phyloP scores from a whole-genome alignment of 1,140 invertebrate genomes.

The Xylocopa sonorina region DNA sequence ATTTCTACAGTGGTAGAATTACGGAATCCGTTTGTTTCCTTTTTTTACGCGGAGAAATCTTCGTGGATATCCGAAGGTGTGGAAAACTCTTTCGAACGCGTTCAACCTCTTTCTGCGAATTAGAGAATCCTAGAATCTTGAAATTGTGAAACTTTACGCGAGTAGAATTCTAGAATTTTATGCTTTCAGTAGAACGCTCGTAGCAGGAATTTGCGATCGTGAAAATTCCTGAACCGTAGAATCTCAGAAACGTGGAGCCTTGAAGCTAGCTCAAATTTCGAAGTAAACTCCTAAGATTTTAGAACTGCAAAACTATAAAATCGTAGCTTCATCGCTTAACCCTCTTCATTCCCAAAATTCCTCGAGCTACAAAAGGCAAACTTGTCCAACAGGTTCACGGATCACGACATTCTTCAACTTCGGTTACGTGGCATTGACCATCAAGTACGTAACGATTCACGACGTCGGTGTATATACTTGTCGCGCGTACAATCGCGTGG shows the following conservation, averaged over 20 bases:
- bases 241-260: too few relatives aligned
- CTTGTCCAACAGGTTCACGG: slow-evolving; percentile 85
- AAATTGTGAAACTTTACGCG: not conserved
- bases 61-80: too few relatives aligned
- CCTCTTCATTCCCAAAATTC: too few relatives aligned
- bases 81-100: too few relatives aligned
- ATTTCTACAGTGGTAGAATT: not conserved
- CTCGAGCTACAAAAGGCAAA: too few relatives aligned
- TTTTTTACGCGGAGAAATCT: too few relatives aligned
- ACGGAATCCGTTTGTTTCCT: too few relatives aligned
- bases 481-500: slow-evolving; percentile 92
- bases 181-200: not conserved
- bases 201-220: not conserved
- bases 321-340: too few relatives aligned
- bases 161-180: not conserved
- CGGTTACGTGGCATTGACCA: slow-evolving; percentile 97
- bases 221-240: not conserved
- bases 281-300: not conserved
- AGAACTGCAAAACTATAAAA: too few relatives aligned
- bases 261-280: not conserved
- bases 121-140: not conserved
- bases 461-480: slow-evolving; percentile 97
- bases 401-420: slow-evolving; percentile 98
- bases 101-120: too few relatives aligned
- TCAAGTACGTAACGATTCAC: slow-evolving; percentile 94